A percentile compares a stretch with the other conserved stretches of the same genome.
phyloP scores from a whole-genome alignment of 2,113 vertebrate species.

The Bothrops jararaca region DNA sequence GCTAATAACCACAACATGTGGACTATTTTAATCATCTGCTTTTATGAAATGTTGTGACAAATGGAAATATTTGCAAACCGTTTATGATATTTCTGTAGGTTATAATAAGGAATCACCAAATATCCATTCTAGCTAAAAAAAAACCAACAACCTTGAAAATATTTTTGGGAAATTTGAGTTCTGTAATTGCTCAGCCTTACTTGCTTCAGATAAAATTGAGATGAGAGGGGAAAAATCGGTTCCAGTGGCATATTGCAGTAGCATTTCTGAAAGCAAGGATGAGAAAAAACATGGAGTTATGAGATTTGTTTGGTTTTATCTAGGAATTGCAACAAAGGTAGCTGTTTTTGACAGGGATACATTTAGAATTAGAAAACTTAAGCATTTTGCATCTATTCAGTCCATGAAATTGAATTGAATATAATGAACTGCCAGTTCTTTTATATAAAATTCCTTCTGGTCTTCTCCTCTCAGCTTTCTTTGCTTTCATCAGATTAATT shows the following conservation, averaged over 20 bases:
- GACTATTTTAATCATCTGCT: not conserved
- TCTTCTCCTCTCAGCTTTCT: not conserved
- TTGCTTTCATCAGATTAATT: not conserved
- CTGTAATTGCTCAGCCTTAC: not conserved
- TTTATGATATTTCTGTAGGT: not conserved
- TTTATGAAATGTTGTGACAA: not conserved
- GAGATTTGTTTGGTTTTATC: not conserved
- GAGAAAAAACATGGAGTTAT: not conserved
- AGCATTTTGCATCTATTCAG: not conserved
- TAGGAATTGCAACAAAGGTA: not conserved
- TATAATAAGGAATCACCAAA: not conserved
- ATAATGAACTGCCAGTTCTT: not conserved
- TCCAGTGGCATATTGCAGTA: not conserved
- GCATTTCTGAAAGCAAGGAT: not conserved
- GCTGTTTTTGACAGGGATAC: not conserved
- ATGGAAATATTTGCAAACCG: not conserved
- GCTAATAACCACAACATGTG: not conserved
- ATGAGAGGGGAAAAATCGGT: not conserved
- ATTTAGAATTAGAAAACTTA: not conserved
- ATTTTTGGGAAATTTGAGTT: not conserved
- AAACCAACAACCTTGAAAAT: not conserved
- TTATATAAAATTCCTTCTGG: not conserved
- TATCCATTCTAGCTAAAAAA: not conserved
- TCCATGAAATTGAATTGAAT: not conserved
- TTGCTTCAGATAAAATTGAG: not conserved